phyloP scores from a whole-genome alignment of 2,888 invertebrate genomes.

The Cyclophora albipunctata region DNA sequence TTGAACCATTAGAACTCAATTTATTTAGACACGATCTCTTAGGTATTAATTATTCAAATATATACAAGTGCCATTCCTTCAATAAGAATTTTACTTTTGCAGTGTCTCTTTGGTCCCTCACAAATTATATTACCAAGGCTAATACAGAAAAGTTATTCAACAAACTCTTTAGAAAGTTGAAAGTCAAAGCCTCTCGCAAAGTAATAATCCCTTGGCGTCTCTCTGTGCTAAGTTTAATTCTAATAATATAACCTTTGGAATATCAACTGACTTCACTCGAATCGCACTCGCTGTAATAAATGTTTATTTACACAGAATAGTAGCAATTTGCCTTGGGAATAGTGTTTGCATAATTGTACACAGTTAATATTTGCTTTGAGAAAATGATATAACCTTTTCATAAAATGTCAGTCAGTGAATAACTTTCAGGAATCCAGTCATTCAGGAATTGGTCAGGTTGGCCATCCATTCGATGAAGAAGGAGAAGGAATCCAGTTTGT shows the following conservation, averaged over 20 bases:
- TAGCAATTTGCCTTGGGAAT: no score
- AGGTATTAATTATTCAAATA: conserved; percentile 12
- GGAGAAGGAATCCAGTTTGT: no score
- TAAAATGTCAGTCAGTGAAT: no score
- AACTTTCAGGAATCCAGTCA: no score
- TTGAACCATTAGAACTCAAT: no score
- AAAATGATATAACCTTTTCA: no score
- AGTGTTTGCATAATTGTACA: no score
- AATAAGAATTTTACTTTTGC: conserved; percentile 24
- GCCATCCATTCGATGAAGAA: no score
- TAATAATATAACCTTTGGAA: conserved; percentile 35
- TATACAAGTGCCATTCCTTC: conserved; percentile 14
- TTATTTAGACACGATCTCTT: no score
- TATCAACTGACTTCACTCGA: conserved; percentile 10
- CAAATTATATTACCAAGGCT: conserved; percentile 51
- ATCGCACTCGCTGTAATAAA: conserved; percentile 4
- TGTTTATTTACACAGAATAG: conserved; percentile 3
- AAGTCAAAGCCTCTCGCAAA: conserved; percentile 49
- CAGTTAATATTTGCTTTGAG: no score
- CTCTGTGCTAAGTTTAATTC: conserved; percentile 41
- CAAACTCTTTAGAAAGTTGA: conserved; percentile 55
- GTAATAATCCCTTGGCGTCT: conserved; percentile 47
- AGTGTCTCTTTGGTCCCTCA: conserved; percentile 34
- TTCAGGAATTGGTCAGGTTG: no score
- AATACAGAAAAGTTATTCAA: conserved; percentile 56